A percentile compares a stretch with the other conserved stretches of the same genome.
Evolutionary conservation across 2,113 vertebrate genomes (phyloP).

Genomic region (Trinectes maculatus): DNA sequence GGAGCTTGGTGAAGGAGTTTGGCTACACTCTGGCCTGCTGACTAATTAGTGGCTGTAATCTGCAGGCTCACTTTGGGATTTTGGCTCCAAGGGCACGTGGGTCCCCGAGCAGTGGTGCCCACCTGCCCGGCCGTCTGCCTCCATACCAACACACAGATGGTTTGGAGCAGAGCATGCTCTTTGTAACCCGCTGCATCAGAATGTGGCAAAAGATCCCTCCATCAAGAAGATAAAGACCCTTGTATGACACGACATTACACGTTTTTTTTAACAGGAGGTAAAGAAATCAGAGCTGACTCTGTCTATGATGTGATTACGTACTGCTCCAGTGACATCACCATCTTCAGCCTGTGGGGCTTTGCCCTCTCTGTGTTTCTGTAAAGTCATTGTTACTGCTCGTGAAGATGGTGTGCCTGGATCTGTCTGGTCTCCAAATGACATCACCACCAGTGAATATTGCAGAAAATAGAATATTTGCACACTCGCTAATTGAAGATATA

Average conservation of each 20-base stretch:
- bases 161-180: background rate
- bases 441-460: background rate
- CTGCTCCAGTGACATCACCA: no score
- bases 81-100: constrained; percentile 37
- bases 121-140: constrained; percentile 57
- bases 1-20: constrained; percentile 21
- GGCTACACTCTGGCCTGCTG: constrained; percentile 44
- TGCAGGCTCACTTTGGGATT: constrained; percentile 41
- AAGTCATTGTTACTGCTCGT: no score
- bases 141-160: constrained; percentile 46
- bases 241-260: background rate
- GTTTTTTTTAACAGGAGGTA: background rate
- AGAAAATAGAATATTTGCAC: no score
- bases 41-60: constrained; percentile 66
- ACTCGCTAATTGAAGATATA: no score
- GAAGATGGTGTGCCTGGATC: no score
- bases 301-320: background rate
- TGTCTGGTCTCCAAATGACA: constrained; percentile 2
- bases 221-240: constrained; percentile 18
- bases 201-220: background rate
- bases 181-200: constrained; percentile 6
- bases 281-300: background rate
- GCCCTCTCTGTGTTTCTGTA: constrained; percentile 24
- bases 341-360: no score
- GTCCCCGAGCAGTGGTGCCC: constrained; percentile 31